Evolutionary conservation across 92 coral and sea anemone species (phyloP).

Genomic region (Phenganax stokvisi): DNA sequence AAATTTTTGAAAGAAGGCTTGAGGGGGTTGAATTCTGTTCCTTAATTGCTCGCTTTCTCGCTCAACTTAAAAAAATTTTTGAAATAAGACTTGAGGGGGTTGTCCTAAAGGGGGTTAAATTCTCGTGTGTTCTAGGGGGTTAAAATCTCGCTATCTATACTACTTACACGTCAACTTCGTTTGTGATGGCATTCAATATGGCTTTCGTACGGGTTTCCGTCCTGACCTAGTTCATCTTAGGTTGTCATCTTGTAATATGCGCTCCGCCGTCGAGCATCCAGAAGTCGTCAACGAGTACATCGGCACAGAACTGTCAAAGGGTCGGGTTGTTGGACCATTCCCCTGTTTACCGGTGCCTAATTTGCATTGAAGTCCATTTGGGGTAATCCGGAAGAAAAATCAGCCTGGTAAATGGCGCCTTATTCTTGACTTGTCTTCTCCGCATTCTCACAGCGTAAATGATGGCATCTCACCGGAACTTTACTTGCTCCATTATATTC

Average conservation of each 20-base stretch:
- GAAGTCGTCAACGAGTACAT: neutral
- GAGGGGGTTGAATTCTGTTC: too few species aligned
- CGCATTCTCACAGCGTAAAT: constrained; percentile 27
- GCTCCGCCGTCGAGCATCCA: too few species aligned
- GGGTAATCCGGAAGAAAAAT: constrained; percentile 38
- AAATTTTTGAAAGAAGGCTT: too few species aligned
- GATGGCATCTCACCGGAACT: constrained; percentile 12
- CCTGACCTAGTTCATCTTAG: neutral
- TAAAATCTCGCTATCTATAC: too few species aligned
- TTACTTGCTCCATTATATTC: too few species aligned
- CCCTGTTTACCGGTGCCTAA: constrained; percentile 1
- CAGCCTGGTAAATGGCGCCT: constrained; percentile 49
- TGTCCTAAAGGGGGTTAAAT: too few species aligned
- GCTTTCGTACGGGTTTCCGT: neutral
- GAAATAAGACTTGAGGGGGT: too few species aligned
- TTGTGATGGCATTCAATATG: neutral
- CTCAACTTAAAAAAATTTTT: too few species aligned
- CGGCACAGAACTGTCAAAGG: neutral
- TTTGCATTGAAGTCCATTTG: constrained; percentile 39
- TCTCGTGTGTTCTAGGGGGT: too few species aligned
- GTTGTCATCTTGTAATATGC: too few species aligned
- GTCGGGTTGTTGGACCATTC: constrained; percentile 25
- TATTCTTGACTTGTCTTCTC: constrained; percentile 31
- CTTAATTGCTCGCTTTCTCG: too few species aligned
- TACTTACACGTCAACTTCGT: neutral